These are phyloP conservation scores for Serrognathus titanus DNA, from an alignment of 2,888 invertebrate species.

Conservation along the genomic window DNA sequence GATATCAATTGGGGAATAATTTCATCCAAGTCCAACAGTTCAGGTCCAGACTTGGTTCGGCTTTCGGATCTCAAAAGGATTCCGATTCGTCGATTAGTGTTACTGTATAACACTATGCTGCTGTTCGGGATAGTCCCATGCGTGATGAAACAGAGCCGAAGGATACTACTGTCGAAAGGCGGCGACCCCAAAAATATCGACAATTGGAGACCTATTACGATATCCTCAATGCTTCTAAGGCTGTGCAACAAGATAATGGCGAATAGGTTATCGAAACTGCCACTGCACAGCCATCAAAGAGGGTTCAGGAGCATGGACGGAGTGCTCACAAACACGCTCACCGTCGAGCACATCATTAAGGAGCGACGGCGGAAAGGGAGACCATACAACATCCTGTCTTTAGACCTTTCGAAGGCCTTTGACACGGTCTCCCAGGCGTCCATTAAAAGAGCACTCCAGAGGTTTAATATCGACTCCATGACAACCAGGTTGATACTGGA, in stretches of 20 bases:
- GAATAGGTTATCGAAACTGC: constrained; percentile 10
- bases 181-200: constrained; percentile 11
- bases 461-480: background rate
- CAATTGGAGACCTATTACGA: constrained; percentile 15
- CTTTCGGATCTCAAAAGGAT: background rate
- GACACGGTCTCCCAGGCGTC: background rate
- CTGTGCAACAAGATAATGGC: constrained; percentile 18
- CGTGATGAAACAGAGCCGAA: constrained; percentile 7
- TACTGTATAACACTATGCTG: constrained; percentile 17
- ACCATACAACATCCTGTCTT: background rate
- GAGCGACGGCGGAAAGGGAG: background rate
- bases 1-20: constrained; percentile 1
- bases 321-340: too few relatives aligned
- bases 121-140: constrained; percentile 9
- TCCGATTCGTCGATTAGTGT: background rate
- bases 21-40: background rate
- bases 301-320: constrained; percentile 11
- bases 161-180: constrained; percentile 16
- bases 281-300: constrained; percentile 11
- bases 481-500: background rate
- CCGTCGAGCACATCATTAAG: background rate
- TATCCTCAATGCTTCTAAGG: constrained; percentile 15
- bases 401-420: background rate
- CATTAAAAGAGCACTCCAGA: too few relatives aligned
- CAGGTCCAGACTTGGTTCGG: constrained; percentile 15